A percentile compares a stretch with the other conserved stretches of the same genome.
These are phyloP conservation scores for Aphelenchoides bicaudatus DNA, from an alignment of 2,888 invertebrate genomes.

Conservation along the genomic window DNA sequence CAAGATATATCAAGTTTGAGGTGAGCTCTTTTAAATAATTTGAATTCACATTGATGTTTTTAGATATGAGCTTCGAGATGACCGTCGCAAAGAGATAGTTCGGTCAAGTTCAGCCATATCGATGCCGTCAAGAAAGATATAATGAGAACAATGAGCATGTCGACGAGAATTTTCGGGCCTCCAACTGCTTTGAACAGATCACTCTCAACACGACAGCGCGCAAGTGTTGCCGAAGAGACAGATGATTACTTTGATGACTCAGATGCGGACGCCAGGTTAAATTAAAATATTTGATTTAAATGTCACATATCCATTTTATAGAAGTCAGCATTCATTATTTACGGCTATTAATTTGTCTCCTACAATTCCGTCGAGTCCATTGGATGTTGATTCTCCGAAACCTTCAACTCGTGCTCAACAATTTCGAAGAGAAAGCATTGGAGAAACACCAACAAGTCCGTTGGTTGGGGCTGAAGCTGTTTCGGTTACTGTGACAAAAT, in stretches of 20 bases:
- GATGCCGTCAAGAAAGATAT: slow-evolving; percentile 65
- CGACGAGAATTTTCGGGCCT: slow-evolving; percentile 5
- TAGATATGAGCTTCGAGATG: slow-evolving; percentile 66
- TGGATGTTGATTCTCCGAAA: slow-evolving; percentile 8
- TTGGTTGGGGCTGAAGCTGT: neutral
- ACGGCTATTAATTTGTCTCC: slow-evolving; percentile 13
- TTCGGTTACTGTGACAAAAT: neutral
- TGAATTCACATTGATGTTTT: slow-evolving; percentile 18
- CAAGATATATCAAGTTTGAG: slow-evolving; percentile 67
- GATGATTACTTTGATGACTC: slow-evolving; percentile 28
- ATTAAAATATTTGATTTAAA: neutral
- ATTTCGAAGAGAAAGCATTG: neutral
- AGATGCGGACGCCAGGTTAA: slow-evolving; percentile 23
- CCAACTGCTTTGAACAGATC: no score
- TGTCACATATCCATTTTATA: neutral
- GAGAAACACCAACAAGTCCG: neutral
- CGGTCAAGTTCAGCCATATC: slow-evolving; percentile 64
- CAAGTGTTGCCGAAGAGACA: slow-evolving; percentile 26
- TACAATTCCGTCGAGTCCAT: slow-evolving; percentile 17
- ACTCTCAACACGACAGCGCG: no score
- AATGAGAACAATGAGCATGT: slow-evolving; percentile 40
- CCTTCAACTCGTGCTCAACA: neutral
- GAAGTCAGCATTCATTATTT: slow-evolving; percentile 22
- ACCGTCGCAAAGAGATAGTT: slow-evolving; percentile 64
- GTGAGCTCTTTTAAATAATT: slow-evolving; percentile 52